phyloP scores from a whole-genome alignment of 2,888 invertebrate species.

The Nineta flava region DNA sequence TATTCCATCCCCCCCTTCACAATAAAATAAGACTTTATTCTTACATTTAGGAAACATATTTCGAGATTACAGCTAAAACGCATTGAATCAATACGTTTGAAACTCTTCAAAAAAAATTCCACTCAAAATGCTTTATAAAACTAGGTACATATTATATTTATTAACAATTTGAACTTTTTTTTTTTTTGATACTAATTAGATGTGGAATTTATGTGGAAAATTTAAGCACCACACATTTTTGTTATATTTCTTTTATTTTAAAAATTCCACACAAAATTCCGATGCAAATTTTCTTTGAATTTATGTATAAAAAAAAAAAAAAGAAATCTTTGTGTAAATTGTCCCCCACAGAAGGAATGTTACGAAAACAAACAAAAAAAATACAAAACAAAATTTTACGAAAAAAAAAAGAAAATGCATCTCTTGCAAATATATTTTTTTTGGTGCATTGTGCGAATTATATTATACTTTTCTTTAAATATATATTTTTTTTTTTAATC shows the following conservation, averaged over 20 bases:
- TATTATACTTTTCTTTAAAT: too few species aligned
- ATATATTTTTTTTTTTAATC: too few species aligned
- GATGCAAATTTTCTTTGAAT: not conserved
- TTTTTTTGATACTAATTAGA: too few species aligned
- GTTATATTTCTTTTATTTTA: not conserved
- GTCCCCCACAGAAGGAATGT: not conserved
- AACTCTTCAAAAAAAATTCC: not conserved
- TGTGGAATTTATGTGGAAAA: not conserved
- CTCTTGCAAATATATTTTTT: not conserved
- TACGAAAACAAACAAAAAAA: not conserved
- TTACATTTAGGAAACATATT: too few species aligned
- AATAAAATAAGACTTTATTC: too few species aligned
- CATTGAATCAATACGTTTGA: not conserved
- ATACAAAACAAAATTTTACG: not conserved
- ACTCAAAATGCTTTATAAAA: not conserved
- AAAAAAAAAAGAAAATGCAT: conserved; percentile 3
- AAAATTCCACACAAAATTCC: not conserved
- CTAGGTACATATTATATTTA: too few species aligned
- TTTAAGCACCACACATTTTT: not conserved
- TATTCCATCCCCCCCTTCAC: too few species aligned
- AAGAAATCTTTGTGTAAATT: not conserved
- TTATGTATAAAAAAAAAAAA: not conserved
- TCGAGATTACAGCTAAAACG: too few species aligned
- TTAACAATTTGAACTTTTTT: too few species aligned
- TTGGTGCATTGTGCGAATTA: conserved; percentile 2